Evolutionary conservation across 2,888 invertebrate genomes (phyloP).

Genomic region (Aphidius colemani): DNA sequence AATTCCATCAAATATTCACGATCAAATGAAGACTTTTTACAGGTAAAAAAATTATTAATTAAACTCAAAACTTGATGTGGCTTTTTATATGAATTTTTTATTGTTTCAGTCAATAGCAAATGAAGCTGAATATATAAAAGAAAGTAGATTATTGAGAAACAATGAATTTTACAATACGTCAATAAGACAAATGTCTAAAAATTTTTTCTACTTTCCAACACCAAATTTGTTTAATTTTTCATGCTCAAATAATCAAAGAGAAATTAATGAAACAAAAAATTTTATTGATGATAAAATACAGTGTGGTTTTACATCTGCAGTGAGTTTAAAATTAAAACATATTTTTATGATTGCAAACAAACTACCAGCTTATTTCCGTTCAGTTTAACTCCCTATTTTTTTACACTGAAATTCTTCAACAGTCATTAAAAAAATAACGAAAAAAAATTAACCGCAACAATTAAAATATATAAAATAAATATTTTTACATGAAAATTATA

Average conservation of each 20-base stretch:
- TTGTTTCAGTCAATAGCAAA: slow-evolving; percentile 12
- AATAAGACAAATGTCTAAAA: slow-evolving; percentile 64
- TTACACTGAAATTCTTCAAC: not conserved
- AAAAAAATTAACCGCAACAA: slow-evolving; percentile 4
- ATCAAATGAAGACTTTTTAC: slow-evolving; percentile 51
- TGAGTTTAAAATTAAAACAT: too few species aligned
- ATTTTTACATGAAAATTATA: too few species aligned
- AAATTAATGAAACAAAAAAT: slow-evolving; percentile 13
- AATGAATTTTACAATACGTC: slow-evolving; percentile 66
- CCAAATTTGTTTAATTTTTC: slow-evolving; percentile 60
- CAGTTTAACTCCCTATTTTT: not conserved
- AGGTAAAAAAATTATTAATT: slow-evolving; percentile 32
- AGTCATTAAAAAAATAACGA: too few species aligned
- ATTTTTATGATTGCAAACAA: too few species aligned
- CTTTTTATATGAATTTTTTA: not conserved
- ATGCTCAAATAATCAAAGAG: slow-evolving; percentile 19
- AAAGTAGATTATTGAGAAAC: slow-evolving; percentile 64
- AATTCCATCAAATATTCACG: slow-evolving; percentile 59
- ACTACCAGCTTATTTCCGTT: not conserved
- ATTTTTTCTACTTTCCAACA: slow-evolving; percentile 68
- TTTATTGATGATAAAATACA: slow-evolving; percentile 33
- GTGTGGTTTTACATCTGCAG: slow-evolving; percentile 32
- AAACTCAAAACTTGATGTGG: too few species aligned
- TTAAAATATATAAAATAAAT: not conserved
- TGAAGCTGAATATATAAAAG: slow-evolving; percentile 58